These are phyloP conservation scores for Apantesis nais DNA, from an alignment of 2,888 invertebrate genomes.

Conservation along the genomic window DNA sequence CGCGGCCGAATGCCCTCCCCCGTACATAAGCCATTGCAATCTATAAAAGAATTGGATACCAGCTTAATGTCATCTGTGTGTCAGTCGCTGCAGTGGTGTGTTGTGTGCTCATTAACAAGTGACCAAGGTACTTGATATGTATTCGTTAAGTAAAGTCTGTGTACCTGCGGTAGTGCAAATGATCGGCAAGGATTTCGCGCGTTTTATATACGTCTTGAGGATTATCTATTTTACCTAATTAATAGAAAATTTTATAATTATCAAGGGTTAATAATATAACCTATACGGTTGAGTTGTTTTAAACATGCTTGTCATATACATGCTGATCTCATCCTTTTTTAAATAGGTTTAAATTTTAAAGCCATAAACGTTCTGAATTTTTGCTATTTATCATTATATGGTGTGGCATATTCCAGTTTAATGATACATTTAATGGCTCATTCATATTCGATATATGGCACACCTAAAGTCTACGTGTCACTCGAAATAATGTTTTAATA, in stretches of 20 bases:
- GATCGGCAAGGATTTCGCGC: background rate
- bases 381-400: constrained; percentile 25
- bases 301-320: background rate
- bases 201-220: background rate
- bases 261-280: too few relatives aligned
- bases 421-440: constrained; percentile 35
- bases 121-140: constrained; percentile 63
- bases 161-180: background rate
- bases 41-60: constrained; percentile 79
- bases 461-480: constrained; percentile 35
- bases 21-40: constrained; percentile 64
- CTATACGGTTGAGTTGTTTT: constrained; percentile 2
- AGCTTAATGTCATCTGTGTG: constrained; percentile 74
- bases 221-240: background rate
- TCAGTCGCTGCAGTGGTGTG: constrained; percentile 80
- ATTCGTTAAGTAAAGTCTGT: constrained; percentile 6
- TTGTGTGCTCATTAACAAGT: constrained; percentile 71
- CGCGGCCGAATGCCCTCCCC: constrained; percentile 66
- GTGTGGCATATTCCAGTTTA: constrained; percentile 18
- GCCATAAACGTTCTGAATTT: background rate
- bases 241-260: background rate
- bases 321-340: constrained; percentile 8
- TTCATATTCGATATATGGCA: constrained; percentile 39
- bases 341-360: background rate
- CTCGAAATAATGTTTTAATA: constrained; percentile 25